Conservation (phyloP, 2,113 vertebrate species). For the Hippotragus niger region DNA sequence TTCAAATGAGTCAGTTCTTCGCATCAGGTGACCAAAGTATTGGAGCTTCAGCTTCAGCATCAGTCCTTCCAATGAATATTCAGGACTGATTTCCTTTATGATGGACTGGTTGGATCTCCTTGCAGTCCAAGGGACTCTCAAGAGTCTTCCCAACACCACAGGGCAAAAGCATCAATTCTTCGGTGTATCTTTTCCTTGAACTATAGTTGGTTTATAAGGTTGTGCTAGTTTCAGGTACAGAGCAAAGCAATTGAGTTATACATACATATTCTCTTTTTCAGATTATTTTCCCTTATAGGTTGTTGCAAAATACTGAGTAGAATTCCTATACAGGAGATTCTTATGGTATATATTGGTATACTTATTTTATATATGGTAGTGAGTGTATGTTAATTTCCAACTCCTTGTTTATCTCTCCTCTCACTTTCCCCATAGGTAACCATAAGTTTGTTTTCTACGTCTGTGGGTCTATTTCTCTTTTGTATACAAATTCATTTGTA, state of each 20-base stretch:
- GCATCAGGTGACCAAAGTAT: neutral
- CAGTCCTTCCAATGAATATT: neutral
- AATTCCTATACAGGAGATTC: neutral
- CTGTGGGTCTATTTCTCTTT: neutral
- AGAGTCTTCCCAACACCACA: neutral
- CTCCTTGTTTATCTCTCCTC: neutral
- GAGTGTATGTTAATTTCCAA: neutral
- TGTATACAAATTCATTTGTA: neutral
- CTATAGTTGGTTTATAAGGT: neutral
- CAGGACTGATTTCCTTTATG: neutral
- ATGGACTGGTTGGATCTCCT: neutral
- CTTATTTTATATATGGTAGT: neutral
- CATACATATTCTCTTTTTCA: neutral
- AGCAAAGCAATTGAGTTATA: neutral
- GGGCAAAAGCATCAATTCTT: neutral
- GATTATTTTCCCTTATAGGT: neutral
- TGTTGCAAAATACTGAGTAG: neutral
- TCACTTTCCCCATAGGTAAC: neutral
- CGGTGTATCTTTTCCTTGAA: neutral
- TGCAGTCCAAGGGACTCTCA: neutral
- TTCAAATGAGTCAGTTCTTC: neutral
- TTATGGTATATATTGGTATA: neutral
- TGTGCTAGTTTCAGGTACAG: neutral
- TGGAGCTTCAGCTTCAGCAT: neutral
- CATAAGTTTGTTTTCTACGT: neutral